Base-by-base conservation (phyloP, 2,888 invertebrate genomes). In the Apamea anceps region DNA sequence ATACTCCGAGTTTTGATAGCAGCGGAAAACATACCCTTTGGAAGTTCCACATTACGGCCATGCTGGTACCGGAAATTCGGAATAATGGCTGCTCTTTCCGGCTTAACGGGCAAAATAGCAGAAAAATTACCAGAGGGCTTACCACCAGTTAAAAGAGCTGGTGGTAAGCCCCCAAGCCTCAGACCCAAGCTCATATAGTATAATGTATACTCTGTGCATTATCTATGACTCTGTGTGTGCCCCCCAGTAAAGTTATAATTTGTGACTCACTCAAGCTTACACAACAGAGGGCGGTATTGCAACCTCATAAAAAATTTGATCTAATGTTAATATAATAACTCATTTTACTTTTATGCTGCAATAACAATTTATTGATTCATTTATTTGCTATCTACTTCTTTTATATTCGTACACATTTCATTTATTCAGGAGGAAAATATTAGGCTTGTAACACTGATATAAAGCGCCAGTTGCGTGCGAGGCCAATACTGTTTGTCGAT, bases 361-460 rank as follows among this genome's bases (percentile, higher is more conserved):
- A 7, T 32, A 62, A 32, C 3, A 51, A 42, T 32, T n/a, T 10
- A 45, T 10, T 1, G 15, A 21, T 6, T 18, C 1, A 48, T 71
- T 4, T 18, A 18, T 42, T 21, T 63, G 25, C 10, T n/a, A 15
- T 32, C 3, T 28, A 28, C 10, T 51, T 63, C 4, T 60, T 60
- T 60, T 6, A 10, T 6, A 18, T 32, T 60, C n/a, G 18, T 25
- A 12, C 6, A 18, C 18, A 37, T 12, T 65, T n/a, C 21, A 28
- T 37, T 13, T 12, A 4, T 15, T 37, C 7, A 28, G 2, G 42
- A 28, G 2, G 42, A 32, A 12, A 57, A 48, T 71, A 57, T 25
- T 45, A 21, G 13, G 18, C 54, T 82, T 80, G 82, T 62, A 85
- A 82, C 85, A 85, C 82, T 71, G 32, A 48, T 3, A 5, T 1